Evolutionary conservation across 2,113 vertebrate species (phyloP).

Genomic region (Sturnira hondurensis): DNA sequence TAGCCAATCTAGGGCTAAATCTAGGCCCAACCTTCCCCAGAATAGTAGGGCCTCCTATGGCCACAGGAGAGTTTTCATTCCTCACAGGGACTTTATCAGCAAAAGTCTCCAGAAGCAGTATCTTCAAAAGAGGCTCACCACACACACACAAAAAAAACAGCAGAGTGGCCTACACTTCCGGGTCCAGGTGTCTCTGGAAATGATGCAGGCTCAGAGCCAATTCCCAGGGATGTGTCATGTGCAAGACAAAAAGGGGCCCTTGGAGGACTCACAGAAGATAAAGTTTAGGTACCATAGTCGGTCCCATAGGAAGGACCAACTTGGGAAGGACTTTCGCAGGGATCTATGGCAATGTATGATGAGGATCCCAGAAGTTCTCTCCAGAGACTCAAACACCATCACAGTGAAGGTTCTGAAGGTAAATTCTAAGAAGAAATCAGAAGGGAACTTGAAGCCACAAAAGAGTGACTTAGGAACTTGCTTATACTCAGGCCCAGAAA

Average conservation of each 20-base stretch:
- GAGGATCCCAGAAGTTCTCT: background rate
- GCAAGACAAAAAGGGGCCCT: background rate
- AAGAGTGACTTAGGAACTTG: background rate
- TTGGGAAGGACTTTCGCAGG: fast-evolving
- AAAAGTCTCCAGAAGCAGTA: background rate
- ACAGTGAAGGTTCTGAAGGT: background rate
- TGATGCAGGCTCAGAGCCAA: background rate
- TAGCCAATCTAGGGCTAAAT: no score
- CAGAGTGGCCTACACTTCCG: fast-evolving
- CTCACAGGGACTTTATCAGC: no score
- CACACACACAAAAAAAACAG: background rate
- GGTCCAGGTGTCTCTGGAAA: background rate
- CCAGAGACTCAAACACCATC: background rate
- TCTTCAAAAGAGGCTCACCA: background rate
- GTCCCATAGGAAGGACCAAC: background rate
- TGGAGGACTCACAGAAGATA: background rate
- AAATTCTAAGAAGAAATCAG: background rate
- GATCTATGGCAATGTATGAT: background rate
- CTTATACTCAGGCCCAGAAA: background rate
- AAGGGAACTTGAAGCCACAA: background rate
- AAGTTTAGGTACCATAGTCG: background rate
- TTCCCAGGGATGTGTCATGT: fast-evolving
- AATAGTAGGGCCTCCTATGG: fast-evolving
- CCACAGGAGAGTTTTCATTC: background rate
- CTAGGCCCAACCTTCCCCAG: background rate